A percentile compares a stretch with the other conserved stretches of the same genome.
phyloP scores from a whole-genome alignment of 2,113 vertebrate genomes.

The Cinclus mexicanus region DNA sequence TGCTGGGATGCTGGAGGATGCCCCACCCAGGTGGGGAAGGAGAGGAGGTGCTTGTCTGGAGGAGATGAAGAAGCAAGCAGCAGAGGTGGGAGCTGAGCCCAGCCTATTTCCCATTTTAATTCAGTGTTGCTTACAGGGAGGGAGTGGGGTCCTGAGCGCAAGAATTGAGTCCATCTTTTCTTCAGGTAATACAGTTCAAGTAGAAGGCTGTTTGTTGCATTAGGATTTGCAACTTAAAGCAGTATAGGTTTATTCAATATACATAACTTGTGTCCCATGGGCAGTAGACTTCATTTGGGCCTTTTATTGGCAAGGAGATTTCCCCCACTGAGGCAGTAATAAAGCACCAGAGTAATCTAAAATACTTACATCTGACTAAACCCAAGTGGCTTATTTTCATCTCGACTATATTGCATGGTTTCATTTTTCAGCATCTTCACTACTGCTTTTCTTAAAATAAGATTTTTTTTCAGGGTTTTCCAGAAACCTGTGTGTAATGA shows the following conservation, averaged over 20 bases:
- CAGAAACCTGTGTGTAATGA: background rate
- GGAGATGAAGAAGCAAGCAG: no score
- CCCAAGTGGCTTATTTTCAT: background rate
- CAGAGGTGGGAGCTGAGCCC: background rate
- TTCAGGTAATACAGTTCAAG: background rate
- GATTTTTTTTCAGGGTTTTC: background rate
- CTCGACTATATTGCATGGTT: background rate
- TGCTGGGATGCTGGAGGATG: background rate
- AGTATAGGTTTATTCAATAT: background rate
- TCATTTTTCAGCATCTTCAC: background rate
- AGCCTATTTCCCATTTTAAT: background rate
- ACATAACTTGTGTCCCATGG: background rate
- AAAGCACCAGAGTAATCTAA: background rate
- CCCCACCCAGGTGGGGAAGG: fast-evolving
- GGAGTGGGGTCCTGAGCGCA: background rate
- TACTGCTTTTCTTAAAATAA: background rate
- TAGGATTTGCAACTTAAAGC: background rate
- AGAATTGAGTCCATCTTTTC: background rate
- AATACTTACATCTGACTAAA: background rate
- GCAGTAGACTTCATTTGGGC: background rate
- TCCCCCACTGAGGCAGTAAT: background rate
- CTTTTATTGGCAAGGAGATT: background rate
- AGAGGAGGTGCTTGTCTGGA: background rate
- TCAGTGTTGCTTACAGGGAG: background rate
- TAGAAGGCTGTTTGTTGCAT: background rate